Conservation (phyloP, 2,888 invertebrate genomes). For the Drosophila cognata region DNA sequence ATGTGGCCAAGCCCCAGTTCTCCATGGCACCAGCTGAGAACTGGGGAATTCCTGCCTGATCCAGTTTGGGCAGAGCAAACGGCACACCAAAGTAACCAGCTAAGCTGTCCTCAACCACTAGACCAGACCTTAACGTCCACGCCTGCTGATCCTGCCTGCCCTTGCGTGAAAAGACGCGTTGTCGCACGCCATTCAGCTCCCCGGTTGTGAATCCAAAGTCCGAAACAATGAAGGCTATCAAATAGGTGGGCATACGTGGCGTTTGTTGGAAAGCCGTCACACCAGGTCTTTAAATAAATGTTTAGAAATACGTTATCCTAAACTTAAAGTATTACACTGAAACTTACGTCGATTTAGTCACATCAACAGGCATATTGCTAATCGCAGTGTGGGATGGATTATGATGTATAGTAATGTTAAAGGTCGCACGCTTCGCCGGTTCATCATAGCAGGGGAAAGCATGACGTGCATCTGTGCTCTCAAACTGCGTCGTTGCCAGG, state of each 20-base stretch:
- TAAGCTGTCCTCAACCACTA: constrained; percentile 89
- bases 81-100: constrained; percentile 90
- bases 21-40: constrained; percentile 96
- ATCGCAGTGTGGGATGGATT: constrained; percentile 73
- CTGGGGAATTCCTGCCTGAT: constrained; percentile 94
- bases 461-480: constrained; percentile 88
- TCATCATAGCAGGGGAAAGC: constrained; percentile 92
- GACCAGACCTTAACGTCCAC: constrained; percentile 91
- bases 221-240: constrained; percentile 91
- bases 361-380: constrained; percentile 85
- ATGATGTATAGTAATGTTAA: constrained; percentile 77
- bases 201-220: constrained; percentile 84
- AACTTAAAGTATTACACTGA: neutral
- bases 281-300: constrained; percentile 29
- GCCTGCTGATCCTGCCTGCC: constrained; percentile 85
- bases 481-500: constrained; percentile 89
- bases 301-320: neutral
- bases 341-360: constrained; percentile 39
- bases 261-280: constrained; percentile 85
- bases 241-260: constrained; percentile 90
- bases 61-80: constrained; percentile 92
- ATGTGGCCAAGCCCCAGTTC: constrained; percentile 95
- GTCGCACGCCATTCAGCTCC: constrained; percentile 64
- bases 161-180: constrained; percentile 81
- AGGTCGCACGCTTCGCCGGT: constrained; percentile 89